phyloP scores from a whole-genome alignment of 2,113 vertebrate genomes.

The Callospermophilus lateralis region DNA sequence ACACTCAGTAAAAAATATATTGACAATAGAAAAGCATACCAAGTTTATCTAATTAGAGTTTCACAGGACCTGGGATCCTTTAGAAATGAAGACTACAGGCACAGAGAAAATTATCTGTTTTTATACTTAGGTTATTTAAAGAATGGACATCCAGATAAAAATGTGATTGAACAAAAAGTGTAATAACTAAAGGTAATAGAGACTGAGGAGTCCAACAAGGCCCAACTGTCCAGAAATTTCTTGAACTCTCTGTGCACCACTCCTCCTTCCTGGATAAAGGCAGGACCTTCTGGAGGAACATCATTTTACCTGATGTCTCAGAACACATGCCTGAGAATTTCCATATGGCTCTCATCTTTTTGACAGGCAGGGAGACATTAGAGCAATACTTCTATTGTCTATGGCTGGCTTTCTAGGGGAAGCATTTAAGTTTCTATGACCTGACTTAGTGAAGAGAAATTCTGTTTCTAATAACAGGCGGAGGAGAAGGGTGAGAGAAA shows the following conservation, averaged over 20 bases:
- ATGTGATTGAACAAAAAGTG: background rate
- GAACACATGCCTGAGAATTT: background rate
- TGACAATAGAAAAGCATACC: background rate
- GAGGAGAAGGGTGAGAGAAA: background rate
- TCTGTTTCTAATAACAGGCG: background rate
- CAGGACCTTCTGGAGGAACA: background rate
- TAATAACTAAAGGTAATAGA: background rate
- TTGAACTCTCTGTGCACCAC: background rate
- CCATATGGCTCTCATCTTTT: background rate
- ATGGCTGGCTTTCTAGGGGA: background rate
- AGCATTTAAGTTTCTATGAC: background rate
- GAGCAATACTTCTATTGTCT: background rate
- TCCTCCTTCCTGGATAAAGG: background rate
- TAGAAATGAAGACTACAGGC: background rate
- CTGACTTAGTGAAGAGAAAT: background rate
- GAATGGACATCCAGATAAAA: background rate
- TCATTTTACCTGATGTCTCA: background rate
- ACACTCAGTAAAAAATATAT: background rate
- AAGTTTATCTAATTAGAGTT: background rate
- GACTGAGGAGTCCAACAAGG: background rate
- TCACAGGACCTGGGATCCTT: background rate
- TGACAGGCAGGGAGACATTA: background rate
- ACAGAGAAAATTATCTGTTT: background rate
- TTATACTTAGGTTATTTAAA: background rate
- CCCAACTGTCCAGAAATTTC: background rate